Evolutionary conservation across 2,797 vertebrate species (phyloP).

Genomic region (Thalassophryne amazonica): DNA sequence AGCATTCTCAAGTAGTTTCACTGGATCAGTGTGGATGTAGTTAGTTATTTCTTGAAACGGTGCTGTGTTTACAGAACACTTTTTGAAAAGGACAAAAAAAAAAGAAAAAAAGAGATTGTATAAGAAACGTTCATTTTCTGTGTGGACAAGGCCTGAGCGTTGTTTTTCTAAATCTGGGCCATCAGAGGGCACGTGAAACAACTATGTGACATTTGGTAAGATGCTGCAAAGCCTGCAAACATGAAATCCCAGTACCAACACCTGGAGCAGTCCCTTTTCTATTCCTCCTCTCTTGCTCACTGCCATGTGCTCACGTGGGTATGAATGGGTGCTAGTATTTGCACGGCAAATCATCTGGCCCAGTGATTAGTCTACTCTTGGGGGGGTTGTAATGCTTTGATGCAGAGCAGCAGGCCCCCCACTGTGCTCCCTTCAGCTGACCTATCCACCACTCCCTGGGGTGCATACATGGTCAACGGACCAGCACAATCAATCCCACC

Average conservation of each 20-base stretch:
- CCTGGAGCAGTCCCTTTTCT: conserved; percentile 50
- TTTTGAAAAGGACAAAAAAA: no score
- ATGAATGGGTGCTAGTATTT: conserved; percentile 64
- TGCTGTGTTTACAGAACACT: no score
- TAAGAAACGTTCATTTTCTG: no score
- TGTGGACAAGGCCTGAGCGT: no score
- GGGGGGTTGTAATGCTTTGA: conserved; percentile 46
- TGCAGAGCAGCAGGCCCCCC: conserved; percentile 55
- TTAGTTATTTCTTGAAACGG: no score
- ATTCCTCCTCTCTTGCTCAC: conserved; percentile 9
- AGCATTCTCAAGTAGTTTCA: no score
- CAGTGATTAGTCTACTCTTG: conserved; percentile 78
- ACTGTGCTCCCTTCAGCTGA: conserved; percentile 43
- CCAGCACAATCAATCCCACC: conserved; percentile 60
- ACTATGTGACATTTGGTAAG: conserved; percentile 54
- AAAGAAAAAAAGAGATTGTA: no score
- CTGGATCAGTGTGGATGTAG: no score
- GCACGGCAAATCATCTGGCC: conserved; percentile 68
- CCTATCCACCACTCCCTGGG: conserved; percentile 69
- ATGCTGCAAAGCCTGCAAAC: conserved; percentile 46
- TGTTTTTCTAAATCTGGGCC: conserved; percentile 13
- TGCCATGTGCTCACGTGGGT: conserved; percentile 52
- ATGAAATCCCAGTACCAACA: conserved; percentile 71
- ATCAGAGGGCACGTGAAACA: conserved; percentile 46
- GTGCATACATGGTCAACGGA: conserved; percentile 70